These are phyloP conservation scores for Telmatochromis sp. DNA, from an alignment of 2,113 vertebrate species.

Conservation along the genomic window DNA sequence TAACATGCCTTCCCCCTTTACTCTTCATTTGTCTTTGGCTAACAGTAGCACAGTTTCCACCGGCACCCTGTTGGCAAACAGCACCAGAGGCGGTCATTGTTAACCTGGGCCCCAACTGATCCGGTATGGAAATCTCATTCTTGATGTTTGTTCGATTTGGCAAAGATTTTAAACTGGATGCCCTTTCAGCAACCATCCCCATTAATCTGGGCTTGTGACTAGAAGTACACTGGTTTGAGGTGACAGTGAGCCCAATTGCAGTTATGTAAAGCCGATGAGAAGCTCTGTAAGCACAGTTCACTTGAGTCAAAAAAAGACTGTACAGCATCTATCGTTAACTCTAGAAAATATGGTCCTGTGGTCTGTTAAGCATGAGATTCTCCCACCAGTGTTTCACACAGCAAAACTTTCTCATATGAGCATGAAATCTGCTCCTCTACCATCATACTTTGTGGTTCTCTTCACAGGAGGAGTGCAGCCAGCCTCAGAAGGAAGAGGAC, in stretches of 20 bases:
- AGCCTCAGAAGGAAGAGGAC: conserved; percentile 83
- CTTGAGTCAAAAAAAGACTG: neutral
- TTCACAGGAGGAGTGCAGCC: conserved; percentile 84
- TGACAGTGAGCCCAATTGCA: neutral
- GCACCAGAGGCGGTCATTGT: neutral
- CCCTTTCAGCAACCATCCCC: neutral
- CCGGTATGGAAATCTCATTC: neutral
- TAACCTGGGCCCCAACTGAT: neutral
- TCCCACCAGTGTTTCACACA: neutral
- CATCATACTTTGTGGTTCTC: neutral
- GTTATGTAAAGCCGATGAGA: neutral
- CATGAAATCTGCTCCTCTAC: neutral
- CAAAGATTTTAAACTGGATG: neutral
- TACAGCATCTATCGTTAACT: neutral
- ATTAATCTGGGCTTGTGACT: neutral
- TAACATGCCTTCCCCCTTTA: neutral
- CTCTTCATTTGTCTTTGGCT: neutral
- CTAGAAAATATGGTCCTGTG: neutral
- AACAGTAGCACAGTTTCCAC: neutral
- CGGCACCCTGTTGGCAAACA: neutral
- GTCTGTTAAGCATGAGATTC: neutral
- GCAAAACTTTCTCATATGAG: neutral
- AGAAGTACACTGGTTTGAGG: neutral
- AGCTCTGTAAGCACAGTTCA: neutral
- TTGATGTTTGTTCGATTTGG: neutral